These are phyloP conservation scores for Ancistrus triradiatus DNA, from an alignment of 2,113 vertebrate genomes.

Conservation along the genomic window DNA sequence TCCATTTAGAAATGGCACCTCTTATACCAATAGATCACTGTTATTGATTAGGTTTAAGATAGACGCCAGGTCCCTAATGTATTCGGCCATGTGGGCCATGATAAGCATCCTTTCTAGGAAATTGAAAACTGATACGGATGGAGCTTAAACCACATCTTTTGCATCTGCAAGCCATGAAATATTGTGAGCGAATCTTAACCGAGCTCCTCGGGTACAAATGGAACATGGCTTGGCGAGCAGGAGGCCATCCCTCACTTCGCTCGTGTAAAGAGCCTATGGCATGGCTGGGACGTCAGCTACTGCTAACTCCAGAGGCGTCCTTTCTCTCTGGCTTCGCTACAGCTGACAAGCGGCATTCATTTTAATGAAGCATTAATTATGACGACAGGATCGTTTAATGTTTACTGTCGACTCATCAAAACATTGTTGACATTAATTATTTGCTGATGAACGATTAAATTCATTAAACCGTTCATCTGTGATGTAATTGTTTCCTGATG, in stretches of 20 bases:
- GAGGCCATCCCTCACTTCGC: background rate
- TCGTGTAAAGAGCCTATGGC: no score
- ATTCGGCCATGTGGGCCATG: background rate
- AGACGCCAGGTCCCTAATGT: background rate
- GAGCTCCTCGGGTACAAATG: background rate
- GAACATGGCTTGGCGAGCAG: background rate
- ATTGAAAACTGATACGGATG: background rate
- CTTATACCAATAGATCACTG: background rate
- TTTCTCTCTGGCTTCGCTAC: background rate
- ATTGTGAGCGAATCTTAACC: background rate
- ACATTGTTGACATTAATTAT: background rate
- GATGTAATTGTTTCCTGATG: background rate
- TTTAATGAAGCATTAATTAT: background rate
- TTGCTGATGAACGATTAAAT: background rate
- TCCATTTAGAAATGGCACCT: background rate
- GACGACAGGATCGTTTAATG: background rate
- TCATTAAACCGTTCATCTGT: background rate
- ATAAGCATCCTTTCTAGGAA: constrained; percentile 12
- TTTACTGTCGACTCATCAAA: background rate
- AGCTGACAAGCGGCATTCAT: background rate
- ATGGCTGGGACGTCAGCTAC: no score
- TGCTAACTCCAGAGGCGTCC: no score
- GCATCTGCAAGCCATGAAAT: constrained; percentile 1
- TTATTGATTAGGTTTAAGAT: background rate
- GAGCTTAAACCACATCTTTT: constrained; percentile 7